These are phyloP conservation scores for Macroglossus sobrinus DNA, from an alignment of 2,113 vertebrate species.

Conservation along the genomic window DNA sequence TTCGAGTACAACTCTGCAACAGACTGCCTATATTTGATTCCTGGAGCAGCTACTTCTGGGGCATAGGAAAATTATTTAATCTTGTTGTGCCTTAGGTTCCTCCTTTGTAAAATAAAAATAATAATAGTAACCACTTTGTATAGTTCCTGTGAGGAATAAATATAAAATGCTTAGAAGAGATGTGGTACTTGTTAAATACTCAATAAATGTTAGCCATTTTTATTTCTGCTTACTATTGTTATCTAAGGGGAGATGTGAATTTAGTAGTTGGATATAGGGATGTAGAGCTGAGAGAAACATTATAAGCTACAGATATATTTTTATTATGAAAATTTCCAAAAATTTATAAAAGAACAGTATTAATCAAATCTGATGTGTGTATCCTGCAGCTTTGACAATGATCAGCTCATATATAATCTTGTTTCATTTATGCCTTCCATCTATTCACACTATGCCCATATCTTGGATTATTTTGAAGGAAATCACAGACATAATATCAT, in stretches of 20 bases:
- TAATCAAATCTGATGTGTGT: background rate
- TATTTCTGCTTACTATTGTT: background rate
- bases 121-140: background rate
- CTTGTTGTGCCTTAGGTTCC: background rate
- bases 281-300: background rate
- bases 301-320: background rate
- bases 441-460: fast-evolving
- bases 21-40: background rate
- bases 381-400: background rate
- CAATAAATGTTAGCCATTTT: background rate
- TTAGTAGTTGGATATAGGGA: background rate
- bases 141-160: background rate
- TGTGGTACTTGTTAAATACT: background rate
- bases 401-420: background rate
- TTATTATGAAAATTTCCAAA: background rate
- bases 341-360: background rate
- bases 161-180: background rate
- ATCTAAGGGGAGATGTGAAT: background rate
- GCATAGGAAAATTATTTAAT: background rate
- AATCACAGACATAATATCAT: background rate
- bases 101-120: background rate
- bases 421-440: background rate
- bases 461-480: background rate
- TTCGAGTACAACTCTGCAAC: background rate
- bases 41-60: background rate